A percentile compares a stretch with the other conserved stretches of the same genome.
Conservation (phyloP, 2,888 invertebrate species). For the Glaucopsyche alexis region DNA sequence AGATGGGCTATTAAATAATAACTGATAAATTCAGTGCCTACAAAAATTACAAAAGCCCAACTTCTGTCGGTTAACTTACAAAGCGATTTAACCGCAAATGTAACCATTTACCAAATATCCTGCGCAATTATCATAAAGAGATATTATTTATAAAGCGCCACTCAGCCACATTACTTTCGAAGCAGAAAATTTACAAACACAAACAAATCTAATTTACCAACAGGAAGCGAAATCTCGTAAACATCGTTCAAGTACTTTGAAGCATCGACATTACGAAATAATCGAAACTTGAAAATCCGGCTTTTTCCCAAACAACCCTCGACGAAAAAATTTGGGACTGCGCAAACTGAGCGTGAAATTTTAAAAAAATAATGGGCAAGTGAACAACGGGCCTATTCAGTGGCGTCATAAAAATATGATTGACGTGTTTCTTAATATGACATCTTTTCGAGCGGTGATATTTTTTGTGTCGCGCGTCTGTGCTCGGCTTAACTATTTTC, state of each 20-base stretch:
- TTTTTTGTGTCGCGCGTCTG: constrained; percentile 73
- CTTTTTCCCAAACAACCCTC: constrained; percentile 40
- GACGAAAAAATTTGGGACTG: constrained; percentile 49
- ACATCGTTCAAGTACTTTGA: constrained; percentile 57
- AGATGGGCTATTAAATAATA: neutral
- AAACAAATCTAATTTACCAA: constrained; percentile 41
- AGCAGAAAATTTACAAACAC: constrained; percentile 24
- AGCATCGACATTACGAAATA: constrained; percentile 50
- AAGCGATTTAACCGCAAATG: constrained; percentile 5
- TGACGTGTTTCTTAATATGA: constrained; percentile 80
- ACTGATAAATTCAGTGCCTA: neutral
- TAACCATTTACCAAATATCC: constrained; percentile 3
- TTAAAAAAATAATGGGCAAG: constrained; percentile 71
- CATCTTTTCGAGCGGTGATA: constrained; percentile 77
- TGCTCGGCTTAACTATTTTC: constrained; percentile 46
- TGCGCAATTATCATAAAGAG: neutral
- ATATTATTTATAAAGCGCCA: constrained; percentile 8
- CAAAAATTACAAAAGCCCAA: neutral
- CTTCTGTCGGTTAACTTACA: constrained; percentile 3
- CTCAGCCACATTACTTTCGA: constrained; percentile 12
- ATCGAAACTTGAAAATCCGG: constrained; percentile 47
- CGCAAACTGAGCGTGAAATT: constrained; percentile 75
- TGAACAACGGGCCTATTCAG: constrained; percentile 70
- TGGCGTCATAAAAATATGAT: constrained; percentile 78
- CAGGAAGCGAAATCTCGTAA: constrained; percentile 60